Evolutionary conservation across 2,888 invertebrate species (phyloP).

Genomic region (Xylota sylvarum): DNA sequence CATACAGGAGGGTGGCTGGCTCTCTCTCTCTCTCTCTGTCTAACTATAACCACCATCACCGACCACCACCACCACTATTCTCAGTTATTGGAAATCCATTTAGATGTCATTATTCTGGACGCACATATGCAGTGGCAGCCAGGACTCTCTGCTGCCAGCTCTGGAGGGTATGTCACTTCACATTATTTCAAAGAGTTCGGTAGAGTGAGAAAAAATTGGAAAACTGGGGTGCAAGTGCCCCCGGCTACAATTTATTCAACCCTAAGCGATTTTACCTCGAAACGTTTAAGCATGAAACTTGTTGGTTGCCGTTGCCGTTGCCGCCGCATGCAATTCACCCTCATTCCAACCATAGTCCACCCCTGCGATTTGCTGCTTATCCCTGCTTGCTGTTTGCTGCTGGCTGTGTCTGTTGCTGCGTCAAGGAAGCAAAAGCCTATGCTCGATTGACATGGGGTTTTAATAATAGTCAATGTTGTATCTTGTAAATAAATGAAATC

Average conservation of each 20-base stretch:
- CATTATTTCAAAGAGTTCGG: slow-evolving; percentile 59
- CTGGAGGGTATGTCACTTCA: slow-evolving; percentile 65
- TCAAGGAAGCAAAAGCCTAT: slow-evolving; percentile 51
- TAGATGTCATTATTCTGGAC: slow-evolving; percentile 76
- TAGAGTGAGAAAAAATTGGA: slow-evolving; percentile 21
- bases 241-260: slow-evolving; percentile 71
- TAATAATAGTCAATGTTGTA: slow-evolving; percentile 74
- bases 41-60: slow-evolving; percentile 58
- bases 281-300: slow-evolving; percentile 75
- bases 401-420: slow-evolving; percentile 52
- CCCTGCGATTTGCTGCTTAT: slow-evolving; percentile 65
- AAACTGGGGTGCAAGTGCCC: slow-evolving; percentile 57
- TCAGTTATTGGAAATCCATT: slow-evolving; percentile 76
- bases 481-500: slow-evolving; percentile 74
- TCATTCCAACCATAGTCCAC: slow-evolving; percentile 38
- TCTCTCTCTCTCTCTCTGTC: slow-evolving; percentile 15
- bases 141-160: slow-evolving; percentile 8
- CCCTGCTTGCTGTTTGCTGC: slow-evolving; percentile 35
- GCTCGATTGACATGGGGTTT: slow-evolving; percentile 67
- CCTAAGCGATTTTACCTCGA: slow-evolving; percentile 75
- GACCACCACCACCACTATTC: slow-evolving; percentile 49
- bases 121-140: slow-evolving; percentile 68
- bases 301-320: slow-evolving; percentile 63
- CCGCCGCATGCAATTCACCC: slow-evolving; percentile 66
- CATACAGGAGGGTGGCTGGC: slow-evolving; percentile 41